phyloP scores from a whole-genome alignment of 2,888 invertebrate genomes.

The Oegoconia quadripuncta region DNA sequence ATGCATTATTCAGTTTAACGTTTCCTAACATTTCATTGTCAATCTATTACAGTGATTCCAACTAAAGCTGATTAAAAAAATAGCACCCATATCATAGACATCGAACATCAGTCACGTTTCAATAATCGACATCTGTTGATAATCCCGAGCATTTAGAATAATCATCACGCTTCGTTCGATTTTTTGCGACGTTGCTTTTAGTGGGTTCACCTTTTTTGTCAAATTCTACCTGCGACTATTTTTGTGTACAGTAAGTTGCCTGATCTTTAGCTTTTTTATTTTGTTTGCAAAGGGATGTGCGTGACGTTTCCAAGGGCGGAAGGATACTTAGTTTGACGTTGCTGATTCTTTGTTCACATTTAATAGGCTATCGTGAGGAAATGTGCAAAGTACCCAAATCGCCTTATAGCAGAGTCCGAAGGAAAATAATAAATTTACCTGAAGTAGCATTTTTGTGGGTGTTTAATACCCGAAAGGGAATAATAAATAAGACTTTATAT shows the following conservation, averaged over 20 bases:
- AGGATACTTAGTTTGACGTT: constrained; percentile 60
- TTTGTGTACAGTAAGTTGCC: constrained; percentile 51
- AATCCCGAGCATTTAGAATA: constrained; percentile 58
- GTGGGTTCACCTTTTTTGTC: constrained; percentile 40
- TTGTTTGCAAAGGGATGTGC: constrained; percentile 66
- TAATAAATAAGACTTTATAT: not conserved
- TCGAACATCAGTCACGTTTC: constrained; percentile 38
- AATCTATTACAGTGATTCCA: constrained; percentile 24
- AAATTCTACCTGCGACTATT: constrained; percentile 65
- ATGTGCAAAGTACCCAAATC: constrained; percentile 57
- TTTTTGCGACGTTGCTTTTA: constrained; percentile 58
- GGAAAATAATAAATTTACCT: constrained; percentile 14
- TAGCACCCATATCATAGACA: constrained; percentile 51
- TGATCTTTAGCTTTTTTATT: constrained; percentile 45
- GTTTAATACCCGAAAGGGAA: not conserved
- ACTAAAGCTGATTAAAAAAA: constrained; percentile 39
- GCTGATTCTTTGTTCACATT: constrained; percentile 51
- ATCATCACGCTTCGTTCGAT: constrained; percentile 61
- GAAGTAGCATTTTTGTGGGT: constrained; percentile 1
- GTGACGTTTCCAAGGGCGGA: constrained; percentile 71
- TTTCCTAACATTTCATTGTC: constrained; percentile 7
- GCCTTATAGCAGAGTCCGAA: constrained; percentile 24
- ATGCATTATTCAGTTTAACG: too few relatives aligned
- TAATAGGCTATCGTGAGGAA: constrained; percentile 61
- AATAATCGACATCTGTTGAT: constrained; percentile 65